These are phyloP conservation scores for Willisornis vidua DNA, from an alignment of 2,113 vertebrate genomes.

Conservation along the genomic window DNA sequence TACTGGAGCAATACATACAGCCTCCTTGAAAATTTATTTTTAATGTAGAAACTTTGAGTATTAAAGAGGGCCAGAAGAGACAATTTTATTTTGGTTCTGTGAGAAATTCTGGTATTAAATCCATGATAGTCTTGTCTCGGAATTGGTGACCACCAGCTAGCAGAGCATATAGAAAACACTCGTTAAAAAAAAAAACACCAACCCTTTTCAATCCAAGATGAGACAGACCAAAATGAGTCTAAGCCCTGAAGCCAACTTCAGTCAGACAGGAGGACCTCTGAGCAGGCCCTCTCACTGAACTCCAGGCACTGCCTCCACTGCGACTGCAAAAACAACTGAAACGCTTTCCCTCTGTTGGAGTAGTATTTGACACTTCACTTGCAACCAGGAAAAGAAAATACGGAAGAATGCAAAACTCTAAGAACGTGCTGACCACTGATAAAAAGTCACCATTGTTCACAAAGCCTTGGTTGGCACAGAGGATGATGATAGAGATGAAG, in stretches of 20 bases:
- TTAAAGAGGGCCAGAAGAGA: neutral
- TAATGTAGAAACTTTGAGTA: neutral
- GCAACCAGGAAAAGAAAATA: neutral
- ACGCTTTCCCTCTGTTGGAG: neutral
- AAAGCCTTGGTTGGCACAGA: neutral
- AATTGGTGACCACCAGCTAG: neutral
- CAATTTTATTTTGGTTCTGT: neutral
- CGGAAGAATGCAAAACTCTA: neutral
- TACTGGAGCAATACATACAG: neutral
- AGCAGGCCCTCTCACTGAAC: neutral
- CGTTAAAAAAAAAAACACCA: neutral
- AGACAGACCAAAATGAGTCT: neutral
- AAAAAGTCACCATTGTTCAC: neutral
- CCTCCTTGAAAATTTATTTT: neutral
- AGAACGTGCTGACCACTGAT: neutral
- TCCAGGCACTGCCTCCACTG: neutral
- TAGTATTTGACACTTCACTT: neutral
- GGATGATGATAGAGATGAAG: neutral
- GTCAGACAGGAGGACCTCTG: neutral
- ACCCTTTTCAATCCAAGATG: neutral
- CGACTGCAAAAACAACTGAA: neutral
- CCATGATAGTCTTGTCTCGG: neutral
- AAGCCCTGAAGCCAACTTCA: neutral
- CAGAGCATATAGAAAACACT: fast-evolving
- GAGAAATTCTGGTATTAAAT: neutral